phyloP scores from a whole-genome alignment of 2,888 invertebrate genomes.

The Ornithoptera priamus region DNA sequence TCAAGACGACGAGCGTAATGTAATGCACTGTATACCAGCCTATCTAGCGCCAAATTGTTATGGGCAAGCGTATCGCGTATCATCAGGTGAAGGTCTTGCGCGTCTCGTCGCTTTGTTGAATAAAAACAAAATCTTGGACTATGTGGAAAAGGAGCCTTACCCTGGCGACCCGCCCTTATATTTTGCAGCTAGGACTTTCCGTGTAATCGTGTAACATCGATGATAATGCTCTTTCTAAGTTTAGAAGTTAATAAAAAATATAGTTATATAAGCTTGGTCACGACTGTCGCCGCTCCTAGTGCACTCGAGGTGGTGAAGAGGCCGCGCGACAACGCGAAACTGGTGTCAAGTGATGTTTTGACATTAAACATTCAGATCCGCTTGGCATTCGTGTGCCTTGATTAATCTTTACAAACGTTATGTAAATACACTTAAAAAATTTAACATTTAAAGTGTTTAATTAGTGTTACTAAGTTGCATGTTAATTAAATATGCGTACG shows the following conservation, averaged over 20 bases:
- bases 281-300: not conserved
- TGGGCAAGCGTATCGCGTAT: no score
- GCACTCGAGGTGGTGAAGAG: slow-evolving; percentile 3
- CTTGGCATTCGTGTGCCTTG: slow-evolving; percentile 10
- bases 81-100: no score
- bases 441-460: slow-evolving; percentile 3
- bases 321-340: slow-evolving; percentile 1
- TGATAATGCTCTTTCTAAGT: not conserved
- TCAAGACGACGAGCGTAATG: no score
- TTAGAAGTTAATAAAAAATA: not conserved
- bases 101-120: no score
- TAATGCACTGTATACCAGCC: no score
- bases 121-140: no score
- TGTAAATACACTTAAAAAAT: slow-evolving; percentile 12
- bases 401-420: slow-evolving; percentile 1
- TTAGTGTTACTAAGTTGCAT: slow-evolving; percentile 1
- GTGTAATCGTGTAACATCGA: not conserved
- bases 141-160: no score
- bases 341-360: slow-evolving; percentile 20
- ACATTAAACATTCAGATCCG: slow-evolving; percentile 21
- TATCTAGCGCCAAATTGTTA: no score
- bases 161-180: no score
- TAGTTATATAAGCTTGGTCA: not conserved
- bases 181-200: no score
- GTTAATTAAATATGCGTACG: not conserved